Conservation (phyloP, 2,797 vertebrate genomes). For the Hirundo rustica region DNA sequence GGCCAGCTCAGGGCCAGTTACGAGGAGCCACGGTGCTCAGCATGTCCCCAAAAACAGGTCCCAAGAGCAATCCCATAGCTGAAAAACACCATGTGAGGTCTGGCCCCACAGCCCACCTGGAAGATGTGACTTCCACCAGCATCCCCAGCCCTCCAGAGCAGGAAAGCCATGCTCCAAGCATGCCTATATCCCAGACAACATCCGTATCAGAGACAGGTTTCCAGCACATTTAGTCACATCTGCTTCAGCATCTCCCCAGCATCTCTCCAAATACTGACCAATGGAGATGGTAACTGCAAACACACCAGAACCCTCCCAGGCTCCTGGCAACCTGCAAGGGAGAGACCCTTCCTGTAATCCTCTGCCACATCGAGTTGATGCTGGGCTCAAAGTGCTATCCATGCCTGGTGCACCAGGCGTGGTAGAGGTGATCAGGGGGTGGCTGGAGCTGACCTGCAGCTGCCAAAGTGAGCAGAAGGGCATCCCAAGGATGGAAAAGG, state of each 20-base stretch:
- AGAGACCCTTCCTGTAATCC: background rate
- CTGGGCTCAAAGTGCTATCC: background rate
- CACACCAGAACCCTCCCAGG: background rate
- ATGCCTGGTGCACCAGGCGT: background rate
- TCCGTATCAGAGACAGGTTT: background rate
- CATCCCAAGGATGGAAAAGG: background rate
- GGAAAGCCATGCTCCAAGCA: rapidly evolving
- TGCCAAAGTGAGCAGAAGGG: background rate
- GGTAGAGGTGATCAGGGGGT: background rate
- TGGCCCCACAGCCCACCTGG: background rate
- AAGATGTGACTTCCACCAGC: background rate
- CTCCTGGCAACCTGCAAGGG: background rate
- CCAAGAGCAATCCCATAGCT: background rate
- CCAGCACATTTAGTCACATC: rapidly evolving
- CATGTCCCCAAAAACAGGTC: background rate
- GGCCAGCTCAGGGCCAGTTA: background rate
- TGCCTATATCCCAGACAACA: background rate
- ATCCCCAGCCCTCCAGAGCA: background rate
- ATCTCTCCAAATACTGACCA: background rate
- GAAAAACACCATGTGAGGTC: rapidly evolving
- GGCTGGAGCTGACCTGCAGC: background rate
- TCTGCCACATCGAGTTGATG: background rate
- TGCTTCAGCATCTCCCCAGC: background rate
- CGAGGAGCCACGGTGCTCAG: background rate
- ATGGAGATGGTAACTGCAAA: rapidly evolving